Evolutionary conservation across 2,797 vertebrate genomes (phyloP), one percentile per base, ranked within the genome.

Genomic region (Cichlasoma orientale): DNA sequence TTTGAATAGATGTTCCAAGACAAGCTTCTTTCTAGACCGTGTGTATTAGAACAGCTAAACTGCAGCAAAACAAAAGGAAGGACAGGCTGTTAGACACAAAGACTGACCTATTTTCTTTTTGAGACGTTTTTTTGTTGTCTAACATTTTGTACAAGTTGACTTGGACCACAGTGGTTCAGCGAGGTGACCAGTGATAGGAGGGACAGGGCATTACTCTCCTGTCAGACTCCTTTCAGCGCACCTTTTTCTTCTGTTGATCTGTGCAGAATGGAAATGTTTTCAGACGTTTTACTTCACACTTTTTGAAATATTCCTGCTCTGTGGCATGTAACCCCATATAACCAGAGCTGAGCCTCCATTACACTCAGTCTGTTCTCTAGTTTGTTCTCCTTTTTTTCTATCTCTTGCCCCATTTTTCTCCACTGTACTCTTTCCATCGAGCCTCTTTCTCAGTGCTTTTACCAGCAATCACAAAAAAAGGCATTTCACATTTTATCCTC

Each of bases 231-330:
- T 78, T 36, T 83, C 77, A 80, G 36, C 18, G 8, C 41, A 36
- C 8, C 9, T 12, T 71, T 71, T 61, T 58, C n/a, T 55, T 61
- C 68, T 33, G 41, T 47, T 72, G 36, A 82, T 75, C 56, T 74
- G 44, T 72, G 71, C 57, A 63, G 27, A 81, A 76, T 80, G 38
- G 47, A 90, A 80, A 70, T 77, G 77, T 76, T 81, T 81, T 56
- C 19, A 66, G 23, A 86, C 70, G 73, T 71, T 86, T 82, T 54
- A 61, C 87, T 82, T 29, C 9, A 70, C 41, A 16, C 36, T 80
- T 69, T 82, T 86, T 78, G 80, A 82, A 87, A 73, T 80, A 69
- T 68, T 41, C 63, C 47, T 57, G 50, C 29, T 41, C n/a, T 69
- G 41, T 63, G 56, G 14, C 68, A 50, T 33, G 52, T 47, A 68